Base-by-base conservation (phyloP, 2,797 vertebrate species). In the Diplodus puntazzo region DNA sequence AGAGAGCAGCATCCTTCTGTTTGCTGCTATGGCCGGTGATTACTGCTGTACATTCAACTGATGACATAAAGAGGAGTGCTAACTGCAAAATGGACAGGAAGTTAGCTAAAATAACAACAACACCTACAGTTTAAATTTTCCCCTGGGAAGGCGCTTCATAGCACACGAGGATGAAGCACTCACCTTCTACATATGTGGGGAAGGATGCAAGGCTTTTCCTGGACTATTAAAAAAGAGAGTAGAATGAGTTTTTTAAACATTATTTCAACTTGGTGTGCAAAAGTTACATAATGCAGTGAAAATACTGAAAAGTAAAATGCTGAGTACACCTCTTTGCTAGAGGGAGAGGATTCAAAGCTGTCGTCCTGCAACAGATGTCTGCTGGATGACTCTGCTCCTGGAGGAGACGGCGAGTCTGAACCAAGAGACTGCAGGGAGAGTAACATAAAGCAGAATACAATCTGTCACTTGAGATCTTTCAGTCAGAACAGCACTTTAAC, bases 171-270 rank as follows among this genome's bases (percentile, higher is more conserved):
- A 58, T 34, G 1, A 30, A 27, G 8, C n/a, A 89, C 97, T 98
- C 95, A 99, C 98, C 98, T 97, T 99, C 98, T 87, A 99, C 98
- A 80, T 98, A 99, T 18, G 97, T 98, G 67, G 98, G 98, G 90
- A 99, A 99, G 34, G 98, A 97, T 62, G 98, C 97, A 90, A 98
- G 96, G 88, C 96, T 98, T 95, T 96, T 98, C 88, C 95, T 97
- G 88, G 97, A 96, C 98, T 99, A 93, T 85, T 93, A 94, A 94
- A n/a, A 64, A 50, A 73, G 5, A 85, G 30, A 77, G 14, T 43
- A 72, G 23, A 73, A 17, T 16, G 2, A 8, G 21, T 61, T 46
- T 60, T 79, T 69, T 20, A 74, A 45, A 43, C 39, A 69, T 20
- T 12, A 34, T 3, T 49, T 65, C 45, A 53, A 66, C 10, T 50